phyloP scores from a whole-genome alignment of 1,140 invertebrate species.

The Teleopsis dalmanni region DNA sequence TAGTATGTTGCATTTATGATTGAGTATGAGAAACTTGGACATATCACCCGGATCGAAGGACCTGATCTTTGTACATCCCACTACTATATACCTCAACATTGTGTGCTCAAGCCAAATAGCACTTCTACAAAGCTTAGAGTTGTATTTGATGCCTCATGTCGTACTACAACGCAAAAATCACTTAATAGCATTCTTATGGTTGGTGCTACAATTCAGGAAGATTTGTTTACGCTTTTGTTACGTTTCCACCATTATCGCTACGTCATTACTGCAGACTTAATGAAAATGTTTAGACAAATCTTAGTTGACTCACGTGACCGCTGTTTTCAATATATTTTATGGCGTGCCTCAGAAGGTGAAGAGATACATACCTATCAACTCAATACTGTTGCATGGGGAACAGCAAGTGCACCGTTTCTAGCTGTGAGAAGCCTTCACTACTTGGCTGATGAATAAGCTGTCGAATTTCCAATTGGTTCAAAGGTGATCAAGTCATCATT shows the following conservation, averaged over 20 bases:
- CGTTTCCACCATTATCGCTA: not conserved
- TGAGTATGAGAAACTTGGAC: slow-evolving; percentile 22
- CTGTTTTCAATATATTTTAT: not conserved
- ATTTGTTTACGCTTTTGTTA: not conserved
- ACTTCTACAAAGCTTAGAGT: slow-evolving; percentile 22
- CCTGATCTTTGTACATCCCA: not conserved
- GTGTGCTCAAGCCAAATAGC: slow-evolving; percentile 19
- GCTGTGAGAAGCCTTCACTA: not conserved
- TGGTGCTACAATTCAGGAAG: not conserved
- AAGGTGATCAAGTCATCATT: slow-evolving; percentile 21
- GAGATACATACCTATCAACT: not conserved
- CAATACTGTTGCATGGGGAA: not conserved
- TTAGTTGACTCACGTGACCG: not conserved
- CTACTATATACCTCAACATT: slow-evolving; percentile 31
- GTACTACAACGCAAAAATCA: slow-evolving; percentile 20
- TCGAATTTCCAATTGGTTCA: slow-evolving; percentile 1
- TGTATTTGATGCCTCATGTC: slow-evolving; percentile 24
- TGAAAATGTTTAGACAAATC: slow-evolving; percentile 1
- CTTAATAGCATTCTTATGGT: slow-evolving; percentile 11
- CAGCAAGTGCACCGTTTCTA: not conserved
- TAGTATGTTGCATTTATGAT: slow-evolving; percentile 30
- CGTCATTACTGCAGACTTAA: not conserved
- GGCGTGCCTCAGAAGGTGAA: not conserved
- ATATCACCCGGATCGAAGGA: slow-evolving; percentile 18
- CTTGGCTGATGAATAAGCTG: not conserved